phyloP scores from a whole-genome alignment of 2,888 invertebrate species.

The Parnassius mnemosyne region DNA sequence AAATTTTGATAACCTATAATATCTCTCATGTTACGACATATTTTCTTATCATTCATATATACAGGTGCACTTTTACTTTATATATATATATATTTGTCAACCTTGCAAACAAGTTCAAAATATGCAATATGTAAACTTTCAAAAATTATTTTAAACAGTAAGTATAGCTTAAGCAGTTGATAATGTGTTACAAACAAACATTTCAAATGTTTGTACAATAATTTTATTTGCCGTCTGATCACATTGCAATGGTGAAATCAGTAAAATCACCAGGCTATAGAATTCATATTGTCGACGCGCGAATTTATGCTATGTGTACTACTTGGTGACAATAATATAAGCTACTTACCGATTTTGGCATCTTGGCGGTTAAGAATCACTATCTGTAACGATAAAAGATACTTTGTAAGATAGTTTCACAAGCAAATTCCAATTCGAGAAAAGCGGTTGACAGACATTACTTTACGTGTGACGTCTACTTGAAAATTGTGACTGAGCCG shows the following conservation, averaged over 20 bases:
- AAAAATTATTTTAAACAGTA: constrained; percentile 19
- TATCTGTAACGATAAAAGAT: constrained; percentile 69
- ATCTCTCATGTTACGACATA: constrained; percentile 41
- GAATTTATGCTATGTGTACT: constrained; percentile 27
- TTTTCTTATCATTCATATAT: constrained; percentile 35
- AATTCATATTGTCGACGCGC: constrained; percentile 33
- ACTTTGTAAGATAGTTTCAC: constrained; percentile 44
- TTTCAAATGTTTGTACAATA: constrained; percentile 42
- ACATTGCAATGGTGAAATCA: constrained; percentile 71
- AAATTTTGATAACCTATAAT: constrained; percentile 43
- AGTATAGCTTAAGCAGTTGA: constrained; percentile 19
- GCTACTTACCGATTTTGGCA: constrained; percentile 84
- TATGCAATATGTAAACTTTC: constrained; percentile 12
- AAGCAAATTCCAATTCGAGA: constrained; percentile 45
- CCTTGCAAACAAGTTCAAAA: constrained; percentile 18
- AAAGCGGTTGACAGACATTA: constrained; percentile 45
- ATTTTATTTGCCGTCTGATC: constrained; percentile 51
- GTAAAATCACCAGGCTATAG: constrained; percentile 50
- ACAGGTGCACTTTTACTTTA: constrained; percentile 42
- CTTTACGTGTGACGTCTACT: constrained; percentile 51
- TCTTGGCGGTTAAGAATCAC: constrained; percentile 77
- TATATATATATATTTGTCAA: constrained; percentile 41
- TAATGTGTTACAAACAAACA: constrained; percentile 24
- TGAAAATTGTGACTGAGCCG: constrained; percentile 47
- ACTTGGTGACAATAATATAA: constrained; percentile 29